Evolutionary conservation across 2,797 vertebrate genomes (phyloP).

Genomic region (Allenopithecus nigroviridis): DNA sequence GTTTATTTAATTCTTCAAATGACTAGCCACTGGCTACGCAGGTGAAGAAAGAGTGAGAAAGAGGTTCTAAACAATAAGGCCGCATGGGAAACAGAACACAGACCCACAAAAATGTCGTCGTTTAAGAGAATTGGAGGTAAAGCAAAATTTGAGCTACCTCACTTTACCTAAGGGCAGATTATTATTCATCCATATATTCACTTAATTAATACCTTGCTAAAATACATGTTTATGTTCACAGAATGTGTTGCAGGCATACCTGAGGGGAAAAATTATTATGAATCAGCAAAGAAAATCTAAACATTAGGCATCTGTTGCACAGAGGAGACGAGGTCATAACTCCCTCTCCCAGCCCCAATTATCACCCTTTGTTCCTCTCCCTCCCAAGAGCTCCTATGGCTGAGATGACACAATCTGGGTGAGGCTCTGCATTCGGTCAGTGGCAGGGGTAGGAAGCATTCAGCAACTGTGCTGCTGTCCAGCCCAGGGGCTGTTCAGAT

Average conservation of each 20-base stretch:
- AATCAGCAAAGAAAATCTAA: conserved; percentile 26
- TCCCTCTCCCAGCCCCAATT: neutral
- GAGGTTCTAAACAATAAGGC: neutral
- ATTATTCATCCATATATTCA: neutral
- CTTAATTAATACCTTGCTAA: neutral
- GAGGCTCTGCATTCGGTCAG: neutral
- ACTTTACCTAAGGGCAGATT: neutral
- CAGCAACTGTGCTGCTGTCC: neutral
- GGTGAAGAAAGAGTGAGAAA: neutral
- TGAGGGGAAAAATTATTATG: neutral
- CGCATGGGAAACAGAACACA: neutral
- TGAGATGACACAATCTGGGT: neutral
- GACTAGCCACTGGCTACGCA: neutral
- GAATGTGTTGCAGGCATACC: neutral
- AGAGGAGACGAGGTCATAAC: neutral
- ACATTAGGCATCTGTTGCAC: neutral
- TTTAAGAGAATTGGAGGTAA: neutral
- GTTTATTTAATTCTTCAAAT: neutral
- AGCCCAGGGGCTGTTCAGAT: neutral
- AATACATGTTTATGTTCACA: neutral
- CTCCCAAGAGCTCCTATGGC: neutral
- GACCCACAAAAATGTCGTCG: rapidly evolving
- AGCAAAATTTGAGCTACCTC: neutral
- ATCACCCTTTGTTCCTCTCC: neutral
- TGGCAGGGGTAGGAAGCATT: neutral